Percentiles rank a stretch among this genome's conserved stretches.
Evolutionary conservation across 1,140 invertebrate species (phyloP).

Genomic region (Trichonephila inaurata): DNA sequence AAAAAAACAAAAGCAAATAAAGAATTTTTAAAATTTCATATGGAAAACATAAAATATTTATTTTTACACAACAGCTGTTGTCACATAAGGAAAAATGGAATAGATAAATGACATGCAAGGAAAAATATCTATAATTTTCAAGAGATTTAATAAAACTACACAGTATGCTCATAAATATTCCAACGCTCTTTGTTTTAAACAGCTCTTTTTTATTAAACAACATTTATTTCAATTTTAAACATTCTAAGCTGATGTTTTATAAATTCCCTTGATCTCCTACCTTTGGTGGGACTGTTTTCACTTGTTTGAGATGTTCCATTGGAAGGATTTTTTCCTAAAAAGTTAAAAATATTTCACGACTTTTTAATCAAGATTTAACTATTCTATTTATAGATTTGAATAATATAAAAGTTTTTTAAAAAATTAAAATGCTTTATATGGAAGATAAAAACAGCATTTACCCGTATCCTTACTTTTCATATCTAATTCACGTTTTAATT

Average conservation of each 20-base stretch:
- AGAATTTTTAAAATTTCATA: not conserved
- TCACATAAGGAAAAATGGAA: not conserved
- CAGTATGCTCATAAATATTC: too few species aligned
- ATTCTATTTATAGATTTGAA: too few species aligned
- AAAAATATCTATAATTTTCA: too few species aligned
- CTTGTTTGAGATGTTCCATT: constrained; percentile 52
- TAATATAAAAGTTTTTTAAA: too few species aligned
- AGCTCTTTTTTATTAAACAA: not conserved
- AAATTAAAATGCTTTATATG: too few species aligned
- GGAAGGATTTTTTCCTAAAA: constrained; percentile 72
- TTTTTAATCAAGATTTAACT: too few species aligned
- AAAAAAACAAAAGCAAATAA: not conserved
- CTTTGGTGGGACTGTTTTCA: constrained; percentile 75
- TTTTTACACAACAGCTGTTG: not conserved
- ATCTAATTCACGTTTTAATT: constrained; percentile 79
- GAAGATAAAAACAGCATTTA: not conserved
- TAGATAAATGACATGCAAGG: not conserved
- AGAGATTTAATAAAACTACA: too few species aligned
- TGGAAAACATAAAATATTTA: not conserved
- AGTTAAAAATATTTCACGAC: not conserved
- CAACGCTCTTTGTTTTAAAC: too few species aligned
- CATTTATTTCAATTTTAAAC: too few species aligned
- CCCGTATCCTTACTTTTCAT: constrained; percentile 78
- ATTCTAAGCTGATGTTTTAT: too few species aligned
- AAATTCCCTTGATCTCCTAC: constrained; percentile 34